Conservation (phyloP, 1,140 invertebrate genomes). For the Pseudobourletiella spinata region DNA sequence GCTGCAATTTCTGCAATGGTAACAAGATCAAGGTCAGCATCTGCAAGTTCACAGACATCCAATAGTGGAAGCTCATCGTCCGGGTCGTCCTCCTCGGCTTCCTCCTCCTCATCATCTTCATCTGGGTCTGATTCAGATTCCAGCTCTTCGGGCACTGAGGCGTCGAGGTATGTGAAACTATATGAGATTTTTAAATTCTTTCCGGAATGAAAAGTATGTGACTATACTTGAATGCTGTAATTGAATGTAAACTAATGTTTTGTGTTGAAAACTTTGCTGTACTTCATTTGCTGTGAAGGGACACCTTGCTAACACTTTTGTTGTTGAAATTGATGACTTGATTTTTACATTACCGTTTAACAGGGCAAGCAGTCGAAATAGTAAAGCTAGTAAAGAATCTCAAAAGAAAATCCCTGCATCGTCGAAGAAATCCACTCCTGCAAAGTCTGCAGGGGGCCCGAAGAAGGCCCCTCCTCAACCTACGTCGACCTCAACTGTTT, state of each 20-base stretch:
- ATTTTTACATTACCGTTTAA: background rate
- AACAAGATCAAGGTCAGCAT: conserved; percentile 19
- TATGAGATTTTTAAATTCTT: too few relatives aligned
- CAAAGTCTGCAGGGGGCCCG: background rate
- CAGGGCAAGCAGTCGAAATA: conserved; percentile 10
- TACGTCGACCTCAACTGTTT: background rate
- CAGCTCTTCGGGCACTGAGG: conserved; percentile 25
- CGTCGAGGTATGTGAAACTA: conserved; percentile 17
- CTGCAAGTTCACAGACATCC: conserved; percentile 4
- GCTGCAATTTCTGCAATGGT: background rate
- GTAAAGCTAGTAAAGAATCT: conserved; percentile 18
- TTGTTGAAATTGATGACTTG: background rate
- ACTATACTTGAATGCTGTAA: too few relatives aligned
- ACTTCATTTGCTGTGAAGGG: too few relatives aligned
- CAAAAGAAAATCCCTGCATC: conserved; percentile 6
- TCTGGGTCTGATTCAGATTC: conserved; percentile 17
- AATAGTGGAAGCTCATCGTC: conserved; percentile 11
- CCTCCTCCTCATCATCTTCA: conserved; percentile 14
- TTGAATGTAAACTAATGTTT: background rate
- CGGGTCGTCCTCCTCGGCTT: conserved; percentile 16
- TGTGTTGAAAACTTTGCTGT: too few relatives aligned
- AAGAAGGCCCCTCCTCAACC: background rate
- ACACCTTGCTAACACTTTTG: too few relatives aligned
- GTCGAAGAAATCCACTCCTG: background rate
- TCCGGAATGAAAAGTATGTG: too few relatives aligned